A percentile compares a stretch with the other conserved stretches of the same genome.
phyloP scores from a whole-genome alignment of 1,140 invertebrate species.

The Rhagoletis zephyria region DNA sequence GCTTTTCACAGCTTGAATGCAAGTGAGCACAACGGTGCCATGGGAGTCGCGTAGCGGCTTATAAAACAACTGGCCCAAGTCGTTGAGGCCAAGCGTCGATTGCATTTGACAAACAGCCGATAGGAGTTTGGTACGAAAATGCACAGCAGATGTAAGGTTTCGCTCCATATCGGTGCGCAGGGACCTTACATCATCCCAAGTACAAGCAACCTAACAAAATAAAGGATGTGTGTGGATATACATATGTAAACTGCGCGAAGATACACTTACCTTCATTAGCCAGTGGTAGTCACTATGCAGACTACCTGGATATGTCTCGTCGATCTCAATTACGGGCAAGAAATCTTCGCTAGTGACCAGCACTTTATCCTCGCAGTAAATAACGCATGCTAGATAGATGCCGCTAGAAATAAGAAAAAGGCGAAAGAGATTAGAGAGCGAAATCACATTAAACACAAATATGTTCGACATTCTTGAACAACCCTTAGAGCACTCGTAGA shows the following conservation, averaged over 20 bases:
- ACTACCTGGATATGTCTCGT: constrained; percentile 93
- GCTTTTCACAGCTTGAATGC: constrained; percentile 87
- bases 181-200: constrained; percentile 95
- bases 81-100: constrained; percentile 88
- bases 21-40: constrained; percentile 91
- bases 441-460: too few relatives aligned
- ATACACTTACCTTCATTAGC: constrained; percentile 89
- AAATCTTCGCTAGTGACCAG: constrained; percentile 96
- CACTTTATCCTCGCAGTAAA: constrained; percentile 95
- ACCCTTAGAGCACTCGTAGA: too few relatives aligned
- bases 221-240: constrained; percentile 28
- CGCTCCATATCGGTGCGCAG: constrained; percentile 93
- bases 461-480: too few relatives aligned
- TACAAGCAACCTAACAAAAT: constrained; percentile 83
- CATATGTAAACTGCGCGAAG: background rate
- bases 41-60: constrained; percentile 89
- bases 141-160: constrained; percentile 88
- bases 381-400: constrained; percentile 90
- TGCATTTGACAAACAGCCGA: constrained; percentile 94
- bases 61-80: constrained; percentile 93
- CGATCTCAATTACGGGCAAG: constrained; percentile 94
- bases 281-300: constrained; percentile 95
- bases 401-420: constrained; percentile 78
- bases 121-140: constrained; percentile 92
- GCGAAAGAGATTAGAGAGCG: background rate